These are phyloP conservation scores for Ptyas mucosa DNA, from an alignment of 2,113 vertebrate species.

Conservation along the genomic window DNA sequence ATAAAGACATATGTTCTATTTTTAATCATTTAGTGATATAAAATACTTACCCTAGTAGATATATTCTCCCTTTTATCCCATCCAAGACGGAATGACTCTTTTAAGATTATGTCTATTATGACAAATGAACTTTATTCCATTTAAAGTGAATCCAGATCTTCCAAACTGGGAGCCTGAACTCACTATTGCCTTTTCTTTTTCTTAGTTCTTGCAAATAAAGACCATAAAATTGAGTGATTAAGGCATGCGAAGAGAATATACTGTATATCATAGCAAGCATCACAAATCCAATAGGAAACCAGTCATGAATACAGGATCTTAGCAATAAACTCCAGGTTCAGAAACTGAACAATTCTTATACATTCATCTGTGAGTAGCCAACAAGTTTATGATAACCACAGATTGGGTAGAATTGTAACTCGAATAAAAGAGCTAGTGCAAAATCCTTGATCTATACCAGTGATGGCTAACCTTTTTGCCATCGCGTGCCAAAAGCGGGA, in stretches of 20 bases:
- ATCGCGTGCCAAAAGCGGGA: too few relatives aligned
- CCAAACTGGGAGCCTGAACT: background rate
- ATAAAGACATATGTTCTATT: background rate
- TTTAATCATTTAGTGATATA: background rate
- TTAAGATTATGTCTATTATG: background rate
- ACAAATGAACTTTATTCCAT: background rate
- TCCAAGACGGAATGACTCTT: background rate
- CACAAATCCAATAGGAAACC: background rate
- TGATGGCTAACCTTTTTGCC: too few relatives aligned
- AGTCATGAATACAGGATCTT: too few relatives aligned
- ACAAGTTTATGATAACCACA: background rate
- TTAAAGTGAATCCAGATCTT: background rate
- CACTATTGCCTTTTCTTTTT: background rate
- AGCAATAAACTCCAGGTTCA: background rate
- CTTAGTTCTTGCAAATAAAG: background rate
- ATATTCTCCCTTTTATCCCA: background rate
- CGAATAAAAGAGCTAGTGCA: background rate
- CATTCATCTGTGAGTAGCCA: background rate
- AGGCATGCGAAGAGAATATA: background rate
- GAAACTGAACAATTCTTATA: too few relatives aligned
- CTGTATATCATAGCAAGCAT: background rate
- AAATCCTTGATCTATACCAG: background rate
- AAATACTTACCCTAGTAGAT: background rate
- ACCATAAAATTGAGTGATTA: background rate
- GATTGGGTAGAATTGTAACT: background rate